A percentile compares a stretch with the other conserved stretches of the same genome.
These are phyloP conservation scores for Chromobotia macracanthus DNA, from an alignment of 2,797 vertebrate genomes.

Conservation along the genomic window DNA sequence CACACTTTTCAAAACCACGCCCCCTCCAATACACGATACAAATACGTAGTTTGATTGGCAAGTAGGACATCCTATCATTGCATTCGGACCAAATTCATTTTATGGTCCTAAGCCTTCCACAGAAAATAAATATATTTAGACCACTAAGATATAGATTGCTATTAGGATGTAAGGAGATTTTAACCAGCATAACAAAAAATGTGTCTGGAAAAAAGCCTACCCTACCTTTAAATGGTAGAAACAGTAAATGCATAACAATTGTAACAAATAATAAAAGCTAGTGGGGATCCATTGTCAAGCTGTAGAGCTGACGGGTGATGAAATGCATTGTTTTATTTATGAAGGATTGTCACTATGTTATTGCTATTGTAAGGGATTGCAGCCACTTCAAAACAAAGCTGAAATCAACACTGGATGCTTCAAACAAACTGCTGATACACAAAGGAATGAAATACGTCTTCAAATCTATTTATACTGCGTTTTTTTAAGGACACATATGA, in stretches of 20 bases:
- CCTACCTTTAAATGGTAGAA: slow-evolving; percentile 61
- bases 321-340: slow-evolving; percentile 36
- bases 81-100: too few species aligned
- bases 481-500: slow-evolving; percentile 33
- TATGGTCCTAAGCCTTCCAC: too few species aligned
- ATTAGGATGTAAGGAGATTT: too few species aligned
- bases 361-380: slow-evolving; percentile 76
- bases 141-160: too few species aligned
- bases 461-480: slow-evolving; percentile 17
- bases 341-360: slow-evolving; percentile 81
- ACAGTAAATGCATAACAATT: slow-evolving; percentile 55
- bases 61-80: too few species aligned
- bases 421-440: slow-evolving; percentile 41
- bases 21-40: too few species aligned
- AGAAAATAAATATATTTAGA: too few species aligned
- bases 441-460: slow-evolving; percentile 33
- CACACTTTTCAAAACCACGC: too few species aligned
- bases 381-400: slow-evolving; percentile 67
- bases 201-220: too few species aligned
- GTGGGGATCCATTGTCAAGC: slow-evolving; percentile 62
- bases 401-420: slow-evolving; percentile 55
- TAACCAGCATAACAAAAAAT: too few species aligned
- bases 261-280: slow-evolving; percentile 61
- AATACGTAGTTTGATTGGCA: too few species aligned
- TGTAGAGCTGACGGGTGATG: not conserved